Base-by-base conservation (phyloP, 35 echinoderm and acorn worm genomes). In the Nesometra sesokonis region DNA sequence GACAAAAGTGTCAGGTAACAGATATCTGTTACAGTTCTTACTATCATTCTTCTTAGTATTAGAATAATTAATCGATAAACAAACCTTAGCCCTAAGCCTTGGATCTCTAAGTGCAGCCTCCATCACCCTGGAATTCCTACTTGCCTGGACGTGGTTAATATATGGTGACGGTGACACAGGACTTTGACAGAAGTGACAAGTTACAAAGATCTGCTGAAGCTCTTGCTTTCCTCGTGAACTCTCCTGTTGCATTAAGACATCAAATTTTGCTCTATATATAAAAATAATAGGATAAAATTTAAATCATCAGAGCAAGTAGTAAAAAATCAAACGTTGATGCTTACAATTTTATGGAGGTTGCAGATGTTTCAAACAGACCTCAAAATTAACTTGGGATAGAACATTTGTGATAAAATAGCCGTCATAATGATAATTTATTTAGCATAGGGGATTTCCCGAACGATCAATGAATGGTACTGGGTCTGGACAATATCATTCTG, bases 1-100 rank as follows among this genome's bases (percentile, higher is more conserved):
- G 82, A 87, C 95, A 97, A 81, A 89, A 97, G 79, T 93, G 86
- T 82, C 95, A 97, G 34, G 85, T 93, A 67, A 97, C 87, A 80
- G 89, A 97, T 29, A 93, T 91, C 57, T 97, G 95, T 13, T 93
- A 86, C 0, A 86, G 82, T 0, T 87, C 83, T 57, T 89, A 79
- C 17, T 88, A 87, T 1, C 21, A n/a, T n/a, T n/a, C n/a, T n/a
- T n/a, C n/a, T n/a, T n/a, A n/a, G n/a, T n/a, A n/a, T n/a, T n/a
- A n/a, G n/a, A n/a, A n/a, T n/a, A n/a, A n/a, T n/a, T n/a, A n/a
- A 43, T 43, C 15, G 38, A 43, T 43, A 17, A 27, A 67, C 23
- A 13, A 67, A 9, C 8, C 52, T 67, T 27, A 19, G 8, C 39
- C 21, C 52, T 67, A 2, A 11, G 9, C 21, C 52, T 27, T 67